Base-by-base conservation (phyloP, 2,888 invertebrate species). In the Noctua comes region DNA sequence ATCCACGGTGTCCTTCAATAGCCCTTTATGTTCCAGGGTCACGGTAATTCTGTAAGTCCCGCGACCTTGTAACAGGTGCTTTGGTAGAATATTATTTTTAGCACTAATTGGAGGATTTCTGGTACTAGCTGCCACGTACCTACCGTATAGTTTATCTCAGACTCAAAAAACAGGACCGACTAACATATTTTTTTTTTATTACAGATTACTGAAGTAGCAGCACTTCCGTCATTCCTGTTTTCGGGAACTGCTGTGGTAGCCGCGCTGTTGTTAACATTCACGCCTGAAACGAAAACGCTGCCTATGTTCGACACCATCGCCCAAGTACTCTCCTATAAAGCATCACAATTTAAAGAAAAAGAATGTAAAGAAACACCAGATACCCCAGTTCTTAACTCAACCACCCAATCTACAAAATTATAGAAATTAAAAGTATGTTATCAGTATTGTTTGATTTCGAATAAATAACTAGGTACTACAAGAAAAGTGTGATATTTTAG, bases 271-370 rank as follows among this genome's bases (percentile, higher is more conserved):
- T 85, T 95, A 18, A 88, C 87, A 2, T 94, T 95, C 62, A 94
- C 95, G 1, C 95, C 95, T 8, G 96, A 95, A 91, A 96, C 96
- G 1, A 96, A 93, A 88, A 85, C 81, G 3, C 73, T 95, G 57
- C 96, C 95, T 0, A 86, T 96, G 90, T 95, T 95, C 66, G 96
- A 96, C 77, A 95, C 95, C 0, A 93, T 96, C 57, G 94, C 92
- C 1, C 95, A 96, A 92, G 90, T 95, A 5, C 94, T 95, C 77
- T 87, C 88, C 8, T 90, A 93, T 68, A 92, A 92, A 84, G 78
- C 84, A 40, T 71, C 87, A 70, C 74, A 85, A 88, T 59, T 89
- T 87, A 82, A 92, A 90, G 27, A 69, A 48, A 68, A 83, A 18
- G 73, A 75, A 40, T 76, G 65, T 43, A 43, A 70, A 31, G 83